Evolutionary conservation across 2,888 invertebrate genomes (phyloP).

Genomic region (Chaetoderma sp.): DNA sequence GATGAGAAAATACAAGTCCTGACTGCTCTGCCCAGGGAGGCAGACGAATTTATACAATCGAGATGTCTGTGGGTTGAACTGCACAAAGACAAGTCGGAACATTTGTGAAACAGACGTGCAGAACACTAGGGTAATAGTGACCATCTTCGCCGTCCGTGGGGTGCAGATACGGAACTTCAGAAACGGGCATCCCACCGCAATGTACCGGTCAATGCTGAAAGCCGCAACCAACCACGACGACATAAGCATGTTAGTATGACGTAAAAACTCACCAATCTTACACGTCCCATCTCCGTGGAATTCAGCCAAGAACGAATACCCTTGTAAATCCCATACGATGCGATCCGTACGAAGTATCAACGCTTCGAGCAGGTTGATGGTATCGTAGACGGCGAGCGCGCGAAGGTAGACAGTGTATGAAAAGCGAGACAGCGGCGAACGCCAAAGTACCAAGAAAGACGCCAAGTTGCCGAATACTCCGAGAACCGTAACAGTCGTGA

Average conservation of each 20-base stretch:
- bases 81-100: background rate
- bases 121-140: background rate
- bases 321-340: background rate
- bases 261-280: background rate
- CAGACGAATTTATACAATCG: background rate
- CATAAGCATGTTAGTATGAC: background rate
- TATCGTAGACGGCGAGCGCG: background rate
- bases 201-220: background rate
- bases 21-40: background rate
- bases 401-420: slow-evolving; percentile 1
- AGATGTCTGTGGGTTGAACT: background rate
- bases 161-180: background rate
- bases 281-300: background rate
- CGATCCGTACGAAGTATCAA: background rate
- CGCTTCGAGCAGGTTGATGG: background rate
- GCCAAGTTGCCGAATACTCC: background rate
- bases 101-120: background rate
- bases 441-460: background rate
- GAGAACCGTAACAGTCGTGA: background rate
- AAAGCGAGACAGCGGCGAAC: background rate
- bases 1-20: background rate
- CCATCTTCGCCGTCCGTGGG: background rate
- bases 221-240: background rate
- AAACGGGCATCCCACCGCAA: background rate
- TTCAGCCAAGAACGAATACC: background rate